These are phyloP conservation scores for Sebastes hopkinsi DNA, from an alignment of 2,797 vertebrate species.

Conservation along the genomic window DNA sequence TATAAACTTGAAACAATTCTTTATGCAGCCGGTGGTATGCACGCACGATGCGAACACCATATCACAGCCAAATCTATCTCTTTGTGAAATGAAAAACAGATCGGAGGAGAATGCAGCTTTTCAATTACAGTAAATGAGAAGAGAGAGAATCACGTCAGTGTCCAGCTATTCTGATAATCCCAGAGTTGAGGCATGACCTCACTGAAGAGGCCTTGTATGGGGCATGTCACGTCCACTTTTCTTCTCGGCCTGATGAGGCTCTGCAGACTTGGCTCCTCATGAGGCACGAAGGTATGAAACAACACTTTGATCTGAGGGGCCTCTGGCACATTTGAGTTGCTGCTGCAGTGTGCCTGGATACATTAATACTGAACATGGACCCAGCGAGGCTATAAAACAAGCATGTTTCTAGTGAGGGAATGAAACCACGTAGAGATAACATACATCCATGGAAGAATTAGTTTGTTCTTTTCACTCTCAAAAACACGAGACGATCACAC, in stretches of 20 bases:
- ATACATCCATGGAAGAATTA: background rate
- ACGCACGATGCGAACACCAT: background rate
- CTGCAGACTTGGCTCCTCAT: slow-evolving; percentile 25
- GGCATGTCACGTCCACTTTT: slow-evolving; percentile 41
- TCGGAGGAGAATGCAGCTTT: slow-evolving; percentile 16
- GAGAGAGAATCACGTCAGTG: slow-evolving; percentile 50
- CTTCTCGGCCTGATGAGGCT: slow-evolving; percentile 37
- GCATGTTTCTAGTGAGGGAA: background rate
- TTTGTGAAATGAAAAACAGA: slow-evolving; percentile 51
- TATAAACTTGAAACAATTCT: background rate
- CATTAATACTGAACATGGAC: background rate
- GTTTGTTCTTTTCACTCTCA: background rate
- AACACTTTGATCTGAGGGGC: slow-evolving; percentile 38
- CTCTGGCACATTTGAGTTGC: background rate
- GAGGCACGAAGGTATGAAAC: slow-evolving; percentile 40
- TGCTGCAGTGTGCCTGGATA: background rate
- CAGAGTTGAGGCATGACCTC: slow-evolving; percentile 49
- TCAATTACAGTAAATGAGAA: slow-evolving; percentile 14
- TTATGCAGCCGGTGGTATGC: background rate
- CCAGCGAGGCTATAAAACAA: background rate
- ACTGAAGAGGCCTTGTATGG: slow-evolving; percentile 36
- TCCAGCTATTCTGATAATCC: slow-evolving; percentile 57
- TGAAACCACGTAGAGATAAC: background rate
- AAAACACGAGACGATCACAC: background rate
- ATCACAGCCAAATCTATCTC: slow-evolving; percentile 6